Conservation (phyloP, 2,797 vertebrate genomes). For the Australoheros facetus region DNA sequence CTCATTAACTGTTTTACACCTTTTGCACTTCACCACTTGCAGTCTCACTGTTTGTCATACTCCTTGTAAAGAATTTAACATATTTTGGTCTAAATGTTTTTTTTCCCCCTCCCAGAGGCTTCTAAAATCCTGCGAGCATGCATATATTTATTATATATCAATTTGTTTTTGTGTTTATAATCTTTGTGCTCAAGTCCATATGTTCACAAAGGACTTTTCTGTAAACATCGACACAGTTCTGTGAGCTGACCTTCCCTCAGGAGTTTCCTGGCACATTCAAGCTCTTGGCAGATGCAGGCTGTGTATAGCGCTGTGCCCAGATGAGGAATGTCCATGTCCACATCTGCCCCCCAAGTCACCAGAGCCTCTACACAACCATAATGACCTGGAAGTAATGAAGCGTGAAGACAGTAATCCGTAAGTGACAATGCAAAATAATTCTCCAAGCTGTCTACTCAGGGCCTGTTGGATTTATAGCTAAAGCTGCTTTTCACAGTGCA, state of each 20-base stretch:
- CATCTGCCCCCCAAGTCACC: conserved; percentile 91
- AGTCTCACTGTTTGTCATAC: background rate
- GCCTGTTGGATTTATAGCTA: conserved; percentile 48
- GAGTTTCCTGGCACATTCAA: conserved; percentile 89
- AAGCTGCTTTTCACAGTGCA: conserved; percentile 25
- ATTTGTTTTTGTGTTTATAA: background rate
- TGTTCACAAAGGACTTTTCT: conserved; percentile 13
- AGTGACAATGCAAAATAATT: conserved; percentile 52
- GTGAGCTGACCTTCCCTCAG: conserved; percentile 87
- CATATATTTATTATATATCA: background rate
- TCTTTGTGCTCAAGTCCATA: background rate
- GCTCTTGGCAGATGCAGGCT: conserved; percentile 89
- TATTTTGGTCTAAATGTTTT: background rate
- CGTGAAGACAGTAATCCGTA: conserved; percentile 53
- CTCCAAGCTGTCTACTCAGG: conserved; percentile 49
- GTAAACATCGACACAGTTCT: conserved; percentile 41
- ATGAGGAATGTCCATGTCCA: conserved; percentile 93
- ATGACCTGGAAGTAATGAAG: conserved; percentile 85
- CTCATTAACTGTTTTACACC: background rate
- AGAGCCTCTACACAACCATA: conserved; percentile 90
- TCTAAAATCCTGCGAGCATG: background rate
- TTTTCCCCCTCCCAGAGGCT: background rate
- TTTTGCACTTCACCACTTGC: background rate
- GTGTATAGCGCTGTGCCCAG: conserved; percentile 93
- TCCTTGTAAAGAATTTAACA: background rate